Evolutionary conservation across 2,888 invertebrate genomes (phyloP), one percentile per base, ranked within the genome.

Genomic region (Tetropium fuscum): DNA sequence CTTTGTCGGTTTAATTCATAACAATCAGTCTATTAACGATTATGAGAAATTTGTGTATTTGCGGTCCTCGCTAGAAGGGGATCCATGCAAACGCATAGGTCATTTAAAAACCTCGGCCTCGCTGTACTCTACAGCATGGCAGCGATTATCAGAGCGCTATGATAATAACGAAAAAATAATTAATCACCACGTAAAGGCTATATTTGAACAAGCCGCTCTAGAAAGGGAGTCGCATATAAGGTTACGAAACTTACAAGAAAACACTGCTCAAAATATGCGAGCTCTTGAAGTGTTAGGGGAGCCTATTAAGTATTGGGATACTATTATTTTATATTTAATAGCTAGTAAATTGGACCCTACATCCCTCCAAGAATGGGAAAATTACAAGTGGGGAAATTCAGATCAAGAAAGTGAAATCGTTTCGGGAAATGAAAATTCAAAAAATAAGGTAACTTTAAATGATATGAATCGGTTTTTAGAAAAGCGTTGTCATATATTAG

Each of bases 81-180:
- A 63, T 11, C 64, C 66, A 0, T 40, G 41, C 1, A 10, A 64
- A 16, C 38, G 63, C 2, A 69, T 69, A 15, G 32, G 54, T 22
- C 63, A 59, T 11, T 34, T 71, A 13, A 53, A 59, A 41, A 32
- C 63, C 10, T 53, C 68, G 2, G 53, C 32, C 3, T 11, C 34
- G 3, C 69, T 68, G 53, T 70, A 70, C 41, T 15, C 30, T 30
- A 53, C 53, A 13, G 64, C 71, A 5, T 71, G 66, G 66, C 51
- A 67, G 16, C 47, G 68, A 25, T 36, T 70, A 44, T 53, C 18
- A 15, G 58, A 69, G 6, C 45, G 69, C 5, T 71, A 41, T 53
- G 56, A 67, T 40, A 69, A 69, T 41, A 61, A 63, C 54, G 41
- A 25, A 2, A 19, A 67, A 3, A 60, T 72, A 7, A 53, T 70